Evolutionary conservation across 2,113 vertebrate species (phyloP).

Genomic region (Saccopteryx bilineata): DNA sequence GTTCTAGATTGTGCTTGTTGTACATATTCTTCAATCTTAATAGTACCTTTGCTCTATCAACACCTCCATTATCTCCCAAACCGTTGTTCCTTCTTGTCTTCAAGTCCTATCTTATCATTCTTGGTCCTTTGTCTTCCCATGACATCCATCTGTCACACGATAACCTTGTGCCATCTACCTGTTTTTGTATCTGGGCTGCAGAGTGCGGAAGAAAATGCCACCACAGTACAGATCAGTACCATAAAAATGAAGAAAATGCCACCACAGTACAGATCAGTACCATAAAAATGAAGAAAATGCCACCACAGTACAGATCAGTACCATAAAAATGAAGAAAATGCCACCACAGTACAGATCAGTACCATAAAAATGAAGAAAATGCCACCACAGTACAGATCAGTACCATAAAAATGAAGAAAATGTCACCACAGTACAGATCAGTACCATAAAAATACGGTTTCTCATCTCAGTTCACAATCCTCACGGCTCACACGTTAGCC

Average conservation of each 20-base stretch:
- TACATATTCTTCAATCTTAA: background rate
- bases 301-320: too few species aligned
- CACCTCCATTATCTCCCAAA: background rate
- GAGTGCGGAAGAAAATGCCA: background rate
- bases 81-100: background rate
- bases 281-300: too few species aligned
- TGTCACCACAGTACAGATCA: background rate
- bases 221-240: background rate
- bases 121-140: background rate
- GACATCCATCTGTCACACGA: background rate
- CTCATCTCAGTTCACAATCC: background rate
- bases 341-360: background rate
- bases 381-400: background rate
- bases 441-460: background rate
- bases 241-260: too few species aligned
- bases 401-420: too few species aligned
- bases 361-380: too few species aligned
- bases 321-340: background rate
- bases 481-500: background rate
- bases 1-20: too few species aligned
- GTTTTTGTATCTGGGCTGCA: background rate
- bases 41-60: background rate
- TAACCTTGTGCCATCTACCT: background rate
- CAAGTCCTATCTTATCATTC: background rate
- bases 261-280: too few species aligned